Percentiles rank a stretch among this genome's conserved stretches.
These are phyloP conservation scores for Euproctis similis DNA, from an alignment of 2,888 invertebrate genomes.

Conservation along the genomic window DNA sequence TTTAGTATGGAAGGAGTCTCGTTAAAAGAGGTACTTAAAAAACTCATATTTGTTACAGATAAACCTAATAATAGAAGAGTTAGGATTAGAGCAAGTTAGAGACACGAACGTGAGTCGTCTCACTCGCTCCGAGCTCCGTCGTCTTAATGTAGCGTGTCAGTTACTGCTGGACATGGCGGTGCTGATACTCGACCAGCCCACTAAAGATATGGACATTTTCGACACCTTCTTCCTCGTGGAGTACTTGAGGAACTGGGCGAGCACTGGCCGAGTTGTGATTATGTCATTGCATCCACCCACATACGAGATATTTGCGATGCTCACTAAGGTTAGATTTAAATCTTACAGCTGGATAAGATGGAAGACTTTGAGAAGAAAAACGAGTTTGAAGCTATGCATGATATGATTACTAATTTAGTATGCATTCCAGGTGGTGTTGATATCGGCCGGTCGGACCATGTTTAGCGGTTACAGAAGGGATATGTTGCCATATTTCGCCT, in stretches of 20 bases:
- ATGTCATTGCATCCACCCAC: constrained; percentile 95
- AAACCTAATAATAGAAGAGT: constrained; percentile 91
- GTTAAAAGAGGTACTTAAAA: too few relatives aligned
- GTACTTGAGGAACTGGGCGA: constrained; percentile 94
- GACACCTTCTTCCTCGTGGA: constrained; percentile 97
- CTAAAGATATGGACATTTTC: constrained; percentile 93
- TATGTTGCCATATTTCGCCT: constrained; percentile 94
- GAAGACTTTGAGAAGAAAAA: too few relatives aligned
- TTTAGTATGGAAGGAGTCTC: too few relatives aligned
- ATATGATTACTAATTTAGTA: too few relatives aligned
- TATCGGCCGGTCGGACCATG: constrained; percentile 93
- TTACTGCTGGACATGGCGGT: constrained; percentile 90
- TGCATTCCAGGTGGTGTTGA: constrained; percentile 81
- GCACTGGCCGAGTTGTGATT: constrained; percentile 86
- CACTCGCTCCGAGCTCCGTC: constrained; percentile 90
- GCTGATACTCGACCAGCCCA: constrained; percentile 90
- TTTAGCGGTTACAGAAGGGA: constrained; percentile 92
- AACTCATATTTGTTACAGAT: constrained; percentile 84
- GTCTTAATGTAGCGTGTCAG: constrained; percentile 93
- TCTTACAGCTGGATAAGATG: background rate
- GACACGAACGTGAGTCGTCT: constrained; percentile 89
- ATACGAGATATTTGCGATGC: constrained; percentile 96
- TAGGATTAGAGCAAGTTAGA: constrained; percentile 92
- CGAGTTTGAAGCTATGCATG: too few relatives aligned
- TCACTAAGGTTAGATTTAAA: constrained; percentile 78